Conservation (phyloP, 2,888 invertebrate species). For the Drosophila stalkeri region DNA sequence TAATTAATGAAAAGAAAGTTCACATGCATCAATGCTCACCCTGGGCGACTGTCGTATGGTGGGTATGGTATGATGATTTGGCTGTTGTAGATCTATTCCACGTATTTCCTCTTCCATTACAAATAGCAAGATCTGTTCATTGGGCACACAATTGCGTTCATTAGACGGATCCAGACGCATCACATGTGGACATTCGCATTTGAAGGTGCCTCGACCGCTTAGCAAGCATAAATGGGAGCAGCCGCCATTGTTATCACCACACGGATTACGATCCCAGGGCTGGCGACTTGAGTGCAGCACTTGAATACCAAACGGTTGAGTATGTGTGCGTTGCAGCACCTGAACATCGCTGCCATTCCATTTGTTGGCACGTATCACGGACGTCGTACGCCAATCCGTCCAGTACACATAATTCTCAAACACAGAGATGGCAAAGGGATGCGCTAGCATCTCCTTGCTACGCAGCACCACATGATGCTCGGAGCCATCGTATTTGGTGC, state of each 20-base stretch:
- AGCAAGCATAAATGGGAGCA: slow-evolving; percentile 94
- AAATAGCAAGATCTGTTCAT: slow-evolving; percentile 92
- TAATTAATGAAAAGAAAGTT: accelerated
- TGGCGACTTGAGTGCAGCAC: slow-evolving; percentile 92
- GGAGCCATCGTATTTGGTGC: slow-evolving; percentile 91
- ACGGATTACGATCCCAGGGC: slow-evolving; percentile 88
- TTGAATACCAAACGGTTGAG: slow-evolving; percentile 96
- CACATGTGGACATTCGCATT: slow-evolving; percentile 94
- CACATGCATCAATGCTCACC: slow-evolving; percentile 45
- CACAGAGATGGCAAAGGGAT: slow-evolving; percentile 95
- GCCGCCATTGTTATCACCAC: slow-evolving; percentile 89
- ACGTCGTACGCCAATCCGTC: slow-evolving; percentile 97
- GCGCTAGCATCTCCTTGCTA: slow-evolving; percentile 91
- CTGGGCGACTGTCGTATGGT: slow-evolving; percentile 88
- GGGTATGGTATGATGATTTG: slow-evolving; percentile 92
- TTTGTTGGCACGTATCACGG: slow-evolving; percentile 94
- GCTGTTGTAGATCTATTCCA: slow-evolving; percentile 92
- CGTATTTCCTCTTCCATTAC: slow-evolving; percentile 91
- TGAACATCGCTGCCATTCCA: slow-evolving; percentile 92
- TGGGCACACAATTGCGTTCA: slow-evolving; percentile 87
- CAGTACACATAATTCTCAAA: slow-evolving; percentile 95
- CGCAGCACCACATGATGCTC: slow-evolving; percentile 88
- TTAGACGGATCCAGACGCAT: slow-evolving; percentile 90
- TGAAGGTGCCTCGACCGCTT: slow-evolving; percentile 87
- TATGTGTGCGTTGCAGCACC: slow-evolving; percentile 92